Evolutionary conservation across 2,888 invertebrate genomes (phyloP), one percentile per base, ranked within the genome.

Genomic region (Frankliniella intonsa): DNA sequence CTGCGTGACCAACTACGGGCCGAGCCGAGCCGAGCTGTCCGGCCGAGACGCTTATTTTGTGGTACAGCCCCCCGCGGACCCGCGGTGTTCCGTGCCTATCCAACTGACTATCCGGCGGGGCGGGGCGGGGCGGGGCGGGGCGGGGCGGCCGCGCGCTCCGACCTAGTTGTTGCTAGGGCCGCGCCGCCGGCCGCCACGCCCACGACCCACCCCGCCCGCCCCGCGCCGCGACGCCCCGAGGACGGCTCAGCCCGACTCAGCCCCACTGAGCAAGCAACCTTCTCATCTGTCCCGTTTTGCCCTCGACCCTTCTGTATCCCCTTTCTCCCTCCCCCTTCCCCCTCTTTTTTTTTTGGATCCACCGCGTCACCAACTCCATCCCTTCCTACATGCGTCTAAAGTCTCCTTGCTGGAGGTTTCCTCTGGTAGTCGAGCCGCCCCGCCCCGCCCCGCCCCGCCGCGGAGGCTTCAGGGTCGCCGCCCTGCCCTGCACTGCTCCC

Each of bases 371-470:
- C 62, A 17, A 12, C 62, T n/a, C 14, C 62, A 17, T 3, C 14
- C 11, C 14, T 62, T n/a, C 62, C 12, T 14, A 3, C 55, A 12
- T 55, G 9, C 17, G 17, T 17, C n/a, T 7, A 5, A 3, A n/a
- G 17, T 3, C 62, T 11, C 12, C 19, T n/a, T 17, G 62, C 3
- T 14, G 62, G 62, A 14, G 7, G 62, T 12, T 76, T 22, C 69
- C 25, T 76, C n/a, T 22, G 69, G 69, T 69, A 9, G n/a, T 69
- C 69, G 65, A 7, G 62, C 5, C 51, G 19, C 62, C 11, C 65
- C 65, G 65, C 19, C 65, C 65, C 19, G 65, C 65, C n/a, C 65
- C 65, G 51, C 65, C 65, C 65, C 65, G n/a, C 22, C 69, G n/a
- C n/a, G n/a, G n/a, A 38, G 38, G 38, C 3, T 2, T 3, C 38